phyloP scores from a whole-genome alignment of 2,797 vertebrate species.

The Phrynocephalus guinanensis region DNA sequence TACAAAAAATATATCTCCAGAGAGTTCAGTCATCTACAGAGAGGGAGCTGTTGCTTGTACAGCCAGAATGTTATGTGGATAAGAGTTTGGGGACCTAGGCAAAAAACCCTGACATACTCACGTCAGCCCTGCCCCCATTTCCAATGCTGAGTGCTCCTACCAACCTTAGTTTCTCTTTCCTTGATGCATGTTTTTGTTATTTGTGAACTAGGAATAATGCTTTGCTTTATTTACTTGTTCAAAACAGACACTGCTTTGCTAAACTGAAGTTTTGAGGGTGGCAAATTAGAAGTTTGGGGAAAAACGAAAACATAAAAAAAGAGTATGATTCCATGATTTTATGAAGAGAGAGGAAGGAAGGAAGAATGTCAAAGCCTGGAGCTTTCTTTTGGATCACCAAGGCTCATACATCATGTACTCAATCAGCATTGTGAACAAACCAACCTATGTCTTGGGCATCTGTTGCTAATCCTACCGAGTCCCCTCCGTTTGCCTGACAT shows the following conservation, averaged over 20 bases:
- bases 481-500: not conserved
- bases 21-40: too few relatives aligned
- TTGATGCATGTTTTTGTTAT: not conserved
- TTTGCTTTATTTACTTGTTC: not conserved
- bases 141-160: not conserved
- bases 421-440: not conserved
- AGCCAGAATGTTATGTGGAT: not conserved
- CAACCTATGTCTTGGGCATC: not conserved
- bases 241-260: not conserved
- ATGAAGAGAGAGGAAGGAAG: not conserved
- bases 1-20: not conserved
- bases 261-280: not conserved
- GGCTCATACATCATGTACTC: not conserved
- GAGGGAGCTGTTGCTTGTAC: not conserved
- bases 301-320: not conserved
- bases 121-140: too few relatives aligned
- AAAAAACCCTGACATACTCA: not conserved
- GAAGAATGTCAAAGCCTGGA: not conserved
- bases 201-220: not conserved
- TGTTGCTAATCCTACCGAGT: not conserved
- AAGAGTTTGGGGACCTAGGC: not conserved
- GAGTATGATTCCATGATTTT: too few relatives aligned
- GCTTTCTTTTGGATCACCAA: not conserved
- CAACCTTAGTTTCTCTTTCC: not conserved
- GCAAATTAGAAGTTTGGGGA: not conserved